These are phyloP conservation scores for Hoplias malabaricus DNA, from an alignment of 2,113 vertebrate species.

Conservation along the genomic window DNA sequence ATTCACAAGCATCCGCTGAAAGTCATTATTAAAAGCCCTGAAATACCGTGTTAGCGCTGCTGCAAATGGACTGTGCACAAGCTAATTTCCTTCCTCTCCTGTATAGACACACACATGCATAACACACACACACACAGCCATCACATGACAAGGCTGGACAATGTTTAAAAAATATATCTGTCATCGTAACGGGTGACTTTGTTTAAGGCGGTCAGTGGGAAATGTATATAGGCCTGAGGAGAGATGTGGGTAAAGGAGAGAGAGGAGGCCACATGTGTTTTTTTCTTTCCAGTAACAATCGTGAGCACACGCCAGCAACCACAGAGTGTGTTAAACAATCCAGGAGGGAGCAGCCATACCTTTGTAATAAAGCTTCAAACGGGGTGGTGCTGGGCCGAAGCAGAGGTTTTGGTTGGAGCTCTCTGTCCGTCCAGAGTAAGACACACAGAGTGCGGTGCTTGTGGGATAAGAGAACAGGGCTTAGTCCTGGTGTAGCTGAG, in stretches of 20 bases:
- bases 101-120: not conserved
- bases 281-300: constrained; percentile 49
- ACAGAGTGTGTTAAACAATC: constrained; percentile 51
- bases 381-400: constrained; percentile 25
- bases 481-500: not conserved
- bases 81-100: constrained; percentile 24
- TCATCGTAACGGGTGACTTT: constrained; percentile 53
- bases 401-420: constrained; percentile 28
- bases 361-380: constrained; percentile 59
- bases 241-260: constrained; percentile 50
- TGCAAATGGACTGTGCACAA: constrained; percentile 40
- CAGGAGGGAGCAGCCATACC: constrained; percentile 50
- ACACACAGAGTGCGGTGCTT: not conserved
- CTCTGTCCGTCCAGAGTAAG: constrained; percentile 17
- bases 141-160: constrained; percentile 41
- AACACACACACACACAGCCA: not conserved
- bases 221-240: constrained; percentile 56
- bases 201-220: constrained; percentile 49
- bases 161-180: constrained; percentile 52
- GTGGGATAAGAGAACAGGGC: not conserved
- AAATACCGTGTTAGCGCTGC: constrained; percentile 35
- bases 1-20: constrained; percentile 35
- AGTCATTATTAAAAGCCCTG: constrained; percentile 39
- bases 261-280: constrained; percentile 58
- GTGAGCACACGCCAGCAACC: constrained; percentile 50